Conservation (phyloP, 2,113 vertebrate genomes). For the Engraulis encrasicolus region DNA sequence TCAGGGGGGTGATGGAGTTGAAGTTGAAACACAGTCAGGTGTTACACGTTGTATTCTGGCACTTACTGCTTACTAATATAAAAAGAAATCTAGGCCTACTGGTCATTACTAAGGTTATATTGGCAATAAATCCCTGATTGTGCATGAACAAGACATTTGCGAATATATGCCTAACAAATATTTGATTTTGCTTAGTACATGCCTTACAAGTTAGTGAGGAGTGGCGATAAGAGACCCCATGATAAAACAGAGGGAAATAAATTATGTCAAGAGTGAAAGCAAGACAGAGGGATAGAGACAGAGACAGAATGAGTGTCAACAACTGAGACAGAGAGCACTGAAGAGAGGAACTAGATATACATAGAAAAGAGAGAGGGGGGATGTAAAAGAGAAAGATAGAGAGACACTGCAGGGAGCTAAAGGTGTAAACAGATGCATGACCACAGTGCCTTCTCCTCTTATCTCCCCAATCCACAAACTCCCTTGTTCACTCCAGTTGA, state of each 20-base stretch:
- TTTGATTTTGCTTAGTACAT: too few relatives aligned
- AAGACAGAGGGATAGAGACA: too few relatives aligned
- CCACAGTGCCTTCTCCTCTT: background rate
- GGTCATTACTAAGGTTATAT: too few relatives aligned
- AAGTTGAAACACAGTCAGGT: too few relatives aligned
- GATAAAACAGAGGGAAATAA: background rate
- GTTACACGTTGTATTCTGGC: too few relatives aligned
- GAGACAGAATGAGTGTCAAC: too few relatives aligned
- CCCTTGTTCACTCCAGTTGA: background rate
- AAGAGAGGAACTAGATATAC: background rate
- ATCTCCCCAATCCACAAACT: background rate
- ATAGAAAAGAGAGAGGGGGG: background rate
- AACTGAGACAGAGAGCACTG: background rate
- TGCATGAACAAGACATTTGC: background rate
- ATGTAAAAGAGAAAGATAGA: background rate
- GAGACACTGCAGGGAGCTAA: background rate
- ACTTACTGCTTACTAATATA: too few relatives aligned
- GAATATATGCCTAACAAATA: too few relatives aligned
- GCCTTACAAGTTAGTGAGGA: too few relatives aligned
- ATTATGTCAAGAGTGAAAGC: background rate
- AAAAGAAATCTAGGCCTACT: too few relatives aligned
- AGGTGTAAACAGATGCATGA: background rate
- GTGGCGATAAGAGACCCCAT: background rate
- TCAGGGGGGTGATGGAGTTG: slow-evolving; percentile 87
- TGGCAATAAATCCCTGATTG: too few relatives aligned